A percentile compares a stretch with the other conserved stretches of the same genome.
phyloP scores from a whole-genome alignment of 2,888 invertebrate genomes.

The Torymus texanus region DNA sequence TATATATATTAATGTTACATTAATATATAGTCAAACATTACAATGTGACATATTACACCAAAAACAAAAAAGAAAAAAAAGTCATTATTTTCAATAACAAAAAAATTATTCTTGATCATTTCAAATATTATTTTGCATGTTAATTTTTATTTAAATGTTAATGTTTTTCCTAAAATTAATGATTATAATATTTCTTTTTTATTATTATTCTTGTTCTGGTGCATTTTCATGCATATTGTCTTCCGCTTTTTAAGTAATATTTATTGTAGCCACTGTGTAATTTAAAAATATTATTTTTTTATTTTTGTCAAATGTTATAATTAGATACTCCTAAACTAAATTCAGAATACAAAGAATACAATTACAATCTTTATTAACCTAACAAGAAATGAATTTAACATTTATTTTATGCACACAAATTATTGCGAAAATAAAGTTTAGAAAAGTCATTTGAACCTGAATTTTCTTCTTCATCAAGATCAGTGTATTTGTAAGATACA shows the following conservation, averaged over 20 bases:
- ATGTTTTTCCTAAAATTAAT: constrained; percentile 3
- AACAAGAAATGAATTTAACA: constrained; percentile 31
- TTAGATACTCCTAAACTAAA: not conserved
- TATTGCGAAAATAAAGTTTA: constrained; percentile 36
- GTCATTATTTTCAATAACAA: not conserved
- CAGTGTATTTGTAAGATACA: constrained; percentile 32
- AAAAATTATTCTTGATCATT: no score
- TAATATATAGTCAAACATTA: no score
- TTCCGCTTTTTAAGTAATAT: constrained; percentile 53
- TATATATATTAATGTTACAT: no score
- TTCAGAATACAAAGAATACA: no score
- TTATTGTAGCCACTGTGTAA: constrained; percentile 18
- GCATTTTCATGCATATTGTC: constrained; percentile 58
- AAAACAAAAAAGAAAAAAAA: no score
- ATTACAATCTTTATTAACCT: constrained; percentile 21
- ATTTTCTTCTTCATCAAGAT: constrained; percentile 52
- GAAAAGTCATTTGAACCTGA: constrained; percentile 47
- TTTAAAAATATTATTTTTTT: constrained; percentile 47
- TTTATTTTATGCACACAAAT: constrained; percentile 26
- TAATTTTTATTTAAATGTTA: constrained; percentile 4
- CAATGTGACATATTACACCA: no score
- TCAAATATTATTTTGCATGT: constrained; percentile 22
- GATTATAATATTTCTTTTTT: constrained; percentile 25
- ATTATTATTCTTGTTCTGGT: constrained; percentile 36
- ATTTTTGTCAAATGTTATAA: constrained; percentile 40